Evolutionary conservation across 2,888 invertebrate species (phyloP).

Genomic region (Eudasyphora cyanicolor): DNA sequence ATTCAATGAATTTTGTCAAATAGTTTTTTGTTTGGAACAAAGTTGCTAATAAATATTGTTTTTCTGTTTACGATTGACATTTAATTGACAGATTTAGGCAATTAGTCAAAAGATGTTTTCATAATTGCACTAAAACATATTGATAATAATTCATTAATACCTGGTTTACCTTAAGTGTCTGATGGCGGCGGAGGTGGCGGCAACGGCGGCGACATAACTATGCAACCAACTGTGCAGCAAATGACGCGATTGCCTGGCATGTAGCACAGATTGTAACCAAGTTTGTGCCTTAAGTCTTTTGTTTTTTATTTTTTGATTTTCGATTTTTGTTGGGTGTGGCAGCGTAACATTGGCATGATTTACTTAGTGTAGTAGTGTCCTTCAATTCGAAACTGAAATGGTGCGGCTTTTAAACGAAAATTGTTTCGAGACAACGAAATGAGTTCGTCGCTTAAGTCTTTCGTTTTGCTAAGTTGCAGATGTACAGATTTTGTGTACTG

Average conservation of each 20-base stretch:
- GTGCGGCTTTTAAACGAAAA: background rate
- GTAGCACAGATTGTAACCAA: conserved; percentile 7
- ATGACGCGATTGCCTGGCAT: background rate
- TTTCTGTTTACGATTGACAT: conserved; percentile 68
- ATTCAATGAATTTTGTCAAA: background rate
- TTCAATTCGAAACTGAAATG: background rate
- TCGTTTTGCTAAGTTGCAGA: background rate
- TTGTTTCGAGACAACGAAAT: background rate
- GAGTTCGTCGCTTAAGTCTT: background rate
- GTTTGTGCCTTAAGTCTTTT: conserved; percentile 42
- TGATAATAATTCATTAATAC: conserved; percentile 38
- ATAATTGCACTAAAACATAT: conserved; percentile 13
- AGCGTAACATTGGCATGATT: background rate
- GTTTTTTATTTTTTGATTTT: background rate
- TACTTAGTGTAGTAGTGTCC: conserved; percentile 1
- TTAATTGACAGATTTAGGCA: conserved; percentile 74
- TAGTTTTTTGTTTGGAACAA: conserved; percentile 33
- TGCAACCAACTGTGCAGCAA: background rate
- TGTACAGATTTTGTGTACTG: background rate
- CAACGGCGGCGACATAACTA: conserved; percentile 1
- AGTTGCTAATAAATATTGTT: conserved; percentile 24
- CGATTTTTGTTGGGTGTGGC: background rate
- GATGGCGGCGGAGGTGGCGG: conserved; percentile 12
- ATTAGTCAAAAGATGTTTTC: conserved; percentile 60
- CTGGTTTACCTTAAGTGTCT: conserved; percentile 51